A percentile compares a stretch with the other conserved stretches of the same genome.
phyloP scores from a whole-genome alignment of 2,113 vertebrate species.

The Tor tambroides region DNA sequence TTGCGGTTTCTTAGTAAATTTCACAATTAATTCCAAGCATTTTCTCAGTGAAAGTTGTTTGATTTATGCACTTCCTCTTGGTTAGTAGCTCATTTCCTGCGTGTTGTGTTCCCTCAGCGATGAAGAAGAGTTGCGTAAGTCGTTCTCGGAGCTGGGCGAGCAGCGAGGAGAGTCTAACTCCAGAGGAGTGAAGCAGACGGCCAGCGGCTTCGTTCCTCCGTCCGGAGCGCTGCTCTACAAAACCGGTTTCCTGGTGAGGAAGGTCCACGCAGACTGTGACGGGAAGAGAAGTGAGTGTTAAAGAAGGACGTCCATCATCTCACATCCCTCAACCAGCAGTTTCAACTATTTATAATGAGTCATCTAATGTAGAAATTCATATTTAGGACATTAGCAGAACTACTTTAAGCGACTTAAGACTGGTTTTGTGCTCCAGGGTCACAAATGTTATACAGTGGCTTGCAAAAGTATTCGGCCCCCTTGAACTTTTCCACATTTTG shows the following conservation, averaged over 20 bases:
- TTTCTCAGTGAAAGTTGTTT: no score
- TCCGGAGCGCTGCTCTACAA: slow-evolving; percentile 88
- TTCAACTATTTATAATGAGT: neutral
- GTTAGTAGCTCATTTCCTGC: no score
- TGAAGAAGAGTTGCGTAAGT: slow-evolving; percentile 95
- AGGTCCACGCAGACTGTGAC: slow-evolving; percentile 94
- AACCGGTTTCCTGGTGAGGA: slow-evolving; percentile 93
- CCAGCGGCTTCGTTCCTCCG: slow-evolving; percentile 82
- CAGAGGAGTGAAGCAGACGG: slow-evolving; percentile 84
- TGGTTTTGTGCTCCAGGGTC: no score
- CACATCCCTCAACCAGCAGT: neutral
- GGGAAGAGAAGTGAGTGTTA: slow-evolving; percentile 91
- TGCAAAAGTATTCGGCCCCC: no score
- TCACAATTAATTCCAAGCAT: no score
- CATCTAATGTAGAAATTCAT: neutral
- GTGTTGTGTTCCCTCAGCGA: slow-evolving; percentile 77
- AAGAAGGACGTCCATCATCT: slow-evolving; percentile 49
- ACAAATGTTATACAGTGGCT: no score
- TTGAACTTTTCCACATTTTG: no score
- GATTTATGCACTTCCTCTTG: neutral
- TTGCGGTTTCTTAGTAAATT: no score
- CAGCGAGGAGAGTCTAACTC: slow-evolving; percentile 78
- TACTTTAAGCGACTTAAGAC: no score
- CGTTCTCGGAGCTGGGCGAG: slow-evolving; percentile 94
- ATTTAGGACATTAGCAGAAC: neutral